Evolutionary conservation across 2,888 invertebrate genomes (phyloP), one percentile per base, ranked within the genome.

Genomic region (Parochlus steinenii): DNA sequence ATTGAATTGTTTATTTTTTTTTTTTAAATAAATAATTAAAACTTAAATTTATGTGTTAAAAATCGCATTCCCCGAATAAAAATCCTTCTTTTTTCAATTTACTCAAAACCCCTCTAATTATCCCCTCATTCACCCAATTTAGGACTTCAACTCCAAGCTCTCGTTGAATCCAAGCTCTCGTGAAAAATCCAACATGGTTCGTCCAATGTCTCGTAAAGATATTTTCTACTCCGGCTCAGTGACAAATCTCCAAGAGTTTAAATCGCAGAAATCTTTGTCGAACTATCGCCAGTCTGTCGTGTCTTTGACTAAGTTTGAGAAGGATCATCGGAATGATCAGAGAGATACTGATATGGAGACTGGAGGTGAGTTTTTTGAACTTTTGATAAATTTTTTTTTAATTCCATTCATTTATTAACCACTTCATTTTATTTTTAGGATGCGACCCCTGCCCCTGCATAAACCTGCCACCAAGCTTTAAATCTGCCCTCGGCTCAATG

Each of bases 201-300:
- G 90, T 12, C 93, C 93, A 3, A 61, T 95, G 61, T 90, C 90
- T 6, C 70, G 92, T 35, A 90, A 92, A 53, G 97, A 97, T 60
- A 93, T 95, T 50, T 95, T 97, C 66, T 95, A 95, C 61, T 89
- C 90, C 3, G 93, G 97, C 19, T 92, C 92, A 30, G 83, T 97
- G 16, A 69, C 80, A 41, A 86, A 95, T 61, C 67, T 97, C 47
- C 87, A 86, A 0, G 90, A 92, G 58, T 93, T 79, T 62, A 82
- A 85, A 55, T 87, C 86, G 40, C 89, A 90, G 56, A 85, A 86
- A 51, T 86, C 89, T 3, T 65, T 93, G 36, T 76, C 80, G 36
- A 81, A 81, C 44, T 93, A 92, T 55, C 71, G 93, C 37, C 85
- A 89, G 52, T 90, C 90, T 38, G 83, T 92, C 27, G 68, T 90